These are phyloP conservation scores for Endotricha flammealis DNA, from an alignment of 2,888 invertebrate genomes.

Conservation along the genomic window DNA sequence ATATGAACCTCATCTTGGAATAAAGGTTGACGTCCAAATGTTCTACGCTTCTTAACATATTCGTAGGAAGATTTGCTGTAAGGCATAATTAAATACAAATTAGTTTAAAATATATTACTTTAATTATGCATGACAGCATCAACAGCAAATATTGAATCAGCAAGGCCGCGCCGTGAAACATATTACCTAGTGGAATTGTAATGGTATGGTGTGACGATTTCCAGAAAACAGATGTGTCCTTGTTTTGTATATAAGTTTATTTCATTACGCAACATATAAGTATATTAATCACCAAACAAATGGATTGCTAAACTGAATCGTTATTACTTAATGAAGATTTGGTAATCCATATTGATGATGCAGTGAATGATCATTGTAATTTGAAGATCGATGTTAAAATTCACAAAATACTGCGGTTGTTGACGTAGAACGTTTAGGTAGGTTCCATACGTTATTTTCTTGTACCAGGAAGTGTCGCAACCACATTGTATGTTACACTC, in stretches of 20 bases:
- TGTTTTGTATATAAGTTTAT: constrained; percentile 33
- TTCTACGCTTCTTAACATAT: constrained; percentile 67
- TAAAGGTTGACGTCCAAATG: constrained; percentile 70
- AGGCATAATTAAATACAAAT: constrained; percentile 29
- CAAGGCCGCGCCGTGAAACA: constrained; percentile 43
- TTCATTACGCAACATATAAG: constrained; percentile 7
- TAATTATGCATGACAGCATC: constrained; percentile 21
- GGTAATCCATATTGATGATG: background rate
- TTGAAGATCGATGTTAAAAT: too few relatives aligned
- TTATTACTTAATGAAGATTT: background rate
- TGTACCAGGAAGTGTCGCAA: constrained; percentile 62
- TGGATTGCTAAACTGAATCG: background rate
- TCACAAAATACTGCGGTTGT: too few relatives aligned
- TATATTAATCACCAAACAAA: background rate
- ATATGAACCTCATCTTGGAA: constrained; percentile 65
- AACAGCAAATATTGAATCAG: constrained; percentile 41
- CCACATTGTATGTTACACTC: constrained; percentile 43
- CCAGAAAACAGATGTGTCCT: constrained; percentile 59
- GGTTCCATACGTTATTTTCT: constrained; percentile 29
- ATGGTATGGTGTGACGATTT: constrained; percentile 33
- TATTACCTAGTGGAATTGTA: constrained; percentile 38
- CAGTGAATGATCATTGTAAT: background rate
- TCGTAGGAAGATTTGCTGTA: constrained; percentile 53
- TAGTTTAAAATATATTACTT: constrained; percentile 14
- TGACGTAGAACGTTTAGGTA: constrained; percentile 14